Base-by-base conservation (phyloP, 2,888 invertebrate species). In the Hypomecis punctinalis region DNA sequence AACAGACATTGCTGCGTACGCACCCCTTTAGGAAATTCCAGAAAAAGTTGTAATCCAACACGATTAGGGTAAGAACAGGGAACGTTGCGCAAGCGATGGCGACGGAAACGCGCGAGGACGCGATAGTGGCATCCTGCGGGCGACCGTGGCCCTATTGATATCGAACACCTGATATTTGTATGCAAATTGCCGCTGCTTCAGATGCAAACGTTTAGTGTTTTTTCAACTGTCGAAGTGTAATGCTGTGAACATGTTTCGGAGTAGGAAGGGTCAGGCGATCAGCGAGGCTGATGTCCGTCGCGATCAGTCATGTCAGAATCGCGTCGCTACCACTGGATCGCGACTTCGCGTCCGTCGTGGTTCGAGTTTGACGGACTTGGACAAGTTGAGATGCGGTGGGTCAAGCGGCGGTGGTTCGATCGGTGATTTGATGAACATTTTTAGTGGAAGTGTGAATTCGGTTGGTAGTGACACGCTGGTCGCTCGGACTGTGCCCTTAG, bases 381-480 rank as follows among this genome's bases (percentile, higher is more conserved):
- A 96, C 81, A 96, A 95, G 79, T 83, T 96, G 39, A 90, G 94
- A 63, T 93, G 86, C 59, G 82, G 88, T 9, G 87, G 91, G 2
- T 90, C 92, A 0, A 92, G 90, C 66, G 89, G 91, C 5, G 91
- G 93, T 23, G 95, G 95, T 13, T 96, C 96, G 74, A 96, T 97
- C 52, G 97, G 97, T 3, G 97, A 97, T 83, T 88, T 96, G 76
- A 97, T 97, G 96, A 97, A 97, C 84, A 95, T 94, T 80, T 96
- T 95, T 78, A 96, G 96, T 67, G 95, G 95, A 45, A 95, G 95
- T 79, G 95, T 93, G 67, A 95, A 95, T 93, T 96, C 96, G 74
- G 94, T 96, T 1, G 94, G 95, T 13, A 96, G 96, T 84, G 96
- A 96, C 75, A 94, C 95, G 53, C 84, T 96, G 72, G 94, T 96